A percentile compares a stretch with the other conserved stretches of the same genome.
These are phyloP conservation scores for Fregata magnificens DNA, from an alignment of 2,113 vertebrate genomes.

Conservation along the genomic window DNA sequence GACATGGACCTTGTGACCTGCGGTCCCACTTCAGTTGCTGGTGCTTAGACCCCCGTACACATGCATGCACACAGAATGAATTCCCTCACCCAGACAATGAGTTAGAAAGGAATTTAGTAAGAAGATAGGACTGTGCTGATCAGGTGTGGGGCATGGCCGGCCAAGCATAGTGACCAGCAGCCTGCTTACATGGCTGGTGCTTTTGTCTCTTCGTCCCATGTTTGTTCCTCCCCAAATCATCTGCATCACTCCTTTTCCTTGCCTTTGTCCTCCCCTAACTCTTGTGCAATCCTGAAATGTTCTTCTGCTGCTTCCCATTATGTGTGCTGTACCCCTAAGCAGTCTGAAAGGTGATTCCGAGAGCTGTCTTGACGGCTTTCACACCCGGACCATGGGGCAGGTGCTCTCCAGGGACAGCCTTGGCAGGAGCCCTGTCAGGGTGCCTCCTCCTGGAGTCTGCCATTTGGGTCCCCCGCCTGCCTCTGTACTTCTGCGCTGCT, in stretches of 20 bases:
- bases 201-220: not conserved
- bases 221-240: not conserved
- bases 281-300: not conserved
- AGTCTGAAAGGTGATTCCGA: not conserved
- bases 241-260: not conserved
- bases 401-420: not conserved
- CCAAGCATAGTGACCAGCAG: not conserved
- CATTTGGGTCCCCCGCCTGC: not conserved
- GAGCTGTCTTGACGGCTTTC: not conserved
- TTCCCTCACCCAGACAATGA: not conserved
- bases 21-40: not conserved
- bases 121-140: not conserved
- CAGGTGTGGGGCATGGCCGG: not conserved
- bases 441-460: not conserved
- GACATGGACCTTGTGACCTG: not conserved
- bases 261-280: not conserved
- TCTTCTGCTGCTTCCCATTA: not conserved
- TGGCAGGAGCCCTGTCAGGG: not conserved
- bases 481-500: not conserved
- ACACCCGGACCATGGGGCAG: not conserved
- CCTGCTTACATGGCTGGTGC: not conserved
- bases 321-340: not conserved
- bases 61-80: too few species aligned
- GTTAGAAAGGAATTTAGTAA: not conserved
- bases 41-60: accelerated